These are phyloP conservation scores for Chloroceryle amazona DNA, from an alignment of 2,797 vertebrate genomes.

Conservation along the genomic window DNA sequence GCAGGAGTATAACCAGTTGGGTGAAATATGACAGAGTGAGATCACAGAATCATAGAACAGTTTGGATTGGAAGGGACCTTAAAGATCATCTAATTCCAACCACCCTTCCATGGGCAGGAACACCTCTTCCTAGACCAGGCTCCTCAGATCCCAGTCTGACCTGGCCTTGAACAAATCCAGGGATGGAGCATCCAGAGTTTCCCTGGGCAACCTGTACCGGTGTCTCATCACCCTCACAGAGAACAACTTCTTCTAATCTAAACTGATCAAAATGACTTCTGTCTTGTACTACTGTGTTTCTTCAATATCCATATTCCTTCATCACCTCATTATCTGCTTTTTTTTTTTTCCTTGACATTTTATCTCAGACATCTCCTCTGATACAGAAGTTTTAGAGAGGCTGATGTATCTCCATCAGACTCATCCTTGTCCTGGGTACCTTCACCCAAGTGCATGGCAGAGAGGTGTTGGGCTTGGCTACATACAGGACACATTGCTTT, in stretches of 20 bases:
- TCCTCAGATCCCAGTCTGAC: too few relatives aligned
- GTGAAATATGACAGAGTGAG: background rate
- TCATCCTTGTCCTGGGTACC: background rate
- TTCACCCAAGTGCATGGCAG: rapidly evolving
- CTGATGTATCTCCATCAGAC: background rate
- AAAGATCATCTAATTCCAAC: background rate
- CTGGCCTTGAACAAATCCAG: background rate
- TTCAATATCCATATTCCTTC: background rate
- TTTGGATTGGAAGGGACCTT: background rate
- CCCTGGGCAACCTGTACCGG: background rate
- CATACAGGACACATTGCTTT: background rate
- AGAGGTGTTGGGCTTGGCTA: background rate
- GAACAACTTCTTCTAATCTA: background rate
- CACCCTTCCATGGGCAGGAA: background rate
- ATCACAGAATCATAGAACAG: background rate
- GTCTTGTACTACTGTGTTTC: background rate
- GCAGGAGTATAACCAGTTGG: background rate
- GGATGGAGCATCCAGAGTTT: background rate
- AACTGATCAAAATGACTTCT: background rate
- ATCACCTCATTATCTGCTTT: background rate
- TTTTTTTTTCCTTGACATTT: background rate
- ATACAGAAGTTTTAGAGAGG: background rate
- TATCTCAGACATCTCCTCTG: background rate
- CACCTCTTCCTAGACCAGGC: background rate
- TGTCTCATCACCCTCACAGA: background rate